Percentiles rank a stretch among this genome's conserved stretches.
Evolutionary conservation across 92 coral and sea anemone species (phyloP).

Genomic region (Micromussa lordhowensis): DNA sequence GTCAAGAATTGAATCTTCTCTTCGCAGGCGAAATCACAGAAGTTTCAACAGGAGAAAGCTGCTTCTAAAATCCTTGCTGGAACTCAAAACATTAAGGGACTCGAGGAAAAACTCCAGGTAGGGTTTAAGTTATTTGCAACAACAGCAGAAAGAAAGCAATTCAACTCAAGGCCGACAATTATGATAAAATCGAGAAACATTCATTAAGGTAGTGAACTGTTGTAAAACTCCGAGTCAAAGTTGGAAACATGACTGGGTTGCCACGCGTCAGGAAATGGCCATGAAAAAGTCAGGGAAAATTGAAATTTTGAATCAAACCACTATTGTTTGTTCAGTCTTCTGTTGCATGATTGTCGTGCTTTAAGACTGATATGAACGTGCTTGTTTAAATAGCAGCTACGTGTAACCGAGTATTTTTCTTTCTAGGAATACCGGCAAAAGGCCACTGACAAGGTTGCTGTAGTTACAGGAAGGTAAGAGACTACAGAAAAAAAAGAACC

Average conservation of each 20-base stretch:
- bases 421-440: conserved; percentile 78
- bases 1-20: background rate
- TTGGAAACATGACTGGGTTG: no score
- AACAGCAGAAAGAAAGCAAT: no score
- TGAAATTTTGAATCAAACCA: no score
- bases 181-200: background rate
- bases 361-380: background rate
- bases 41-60: conserved; percentile 77
- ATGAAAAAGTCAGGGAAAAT: no score
- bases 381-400: background rate
- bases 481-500: background rate
- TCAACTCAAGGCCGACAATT: no score
- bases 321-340: no score
- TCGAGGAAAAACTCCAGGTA: conserved; percentile 92
- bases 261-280: no score
- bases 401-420: background rate
- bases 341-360: no score
- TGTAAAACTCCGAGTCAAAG: no score
- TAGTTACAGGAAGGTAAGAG: conserved; percentile 81
- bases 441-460: conserved; percentile 80
- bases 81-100: conserved; percentile 74
- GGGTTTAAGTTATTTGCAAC: background rate
- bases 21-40: conserved; percentile 80
- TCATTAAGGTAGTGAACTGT: background rate
- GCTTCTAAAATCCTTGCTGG: conserved; percentile 84